Conservation (phyloP, 2,113 vertebrate genomes). For the Prietella phreatophila region DNA sequence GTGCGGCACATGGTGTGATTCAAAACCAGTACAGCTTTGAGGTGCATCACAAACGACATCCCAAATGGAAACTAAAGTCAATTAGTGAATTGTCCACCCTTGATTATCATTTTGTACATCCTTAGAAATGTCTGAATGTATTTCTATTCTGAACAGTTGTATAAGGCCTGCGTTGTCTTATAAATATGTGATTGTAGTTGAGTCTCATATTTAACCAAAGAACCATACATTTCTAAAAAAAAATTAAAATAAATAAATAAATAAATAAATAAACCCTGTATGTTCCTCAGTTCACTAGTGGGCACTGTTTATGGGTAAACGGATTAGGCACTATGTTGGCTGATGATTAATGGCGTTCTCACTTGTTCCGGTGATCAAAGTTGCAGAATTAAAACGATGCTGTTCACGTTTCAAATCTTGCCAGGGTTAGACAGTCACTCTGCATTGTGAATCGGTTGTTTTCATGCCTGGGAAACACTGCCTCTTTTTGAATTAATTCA, state of each 20-base stretch:
- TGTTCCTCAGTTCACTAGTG: constrained; percentile 6
- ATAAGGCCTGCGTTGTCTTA: background rate
- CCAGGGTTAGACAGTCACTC: constrained; percentile 21
- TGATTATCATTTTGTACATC: background rate
- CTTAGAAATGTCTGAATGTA: background rate
- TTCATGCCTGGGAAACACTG: constrained; percentile 32
- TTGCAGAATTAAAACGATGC: constrained; percentile 30
- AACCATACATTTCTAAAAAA: background rate
- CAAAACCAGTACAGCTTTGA: background rate
- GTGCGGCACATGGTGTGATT: background rate
- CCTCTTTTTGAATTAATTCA: constrained; percentile 32
- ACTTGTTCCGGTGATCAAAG: constrained; percentile 44
- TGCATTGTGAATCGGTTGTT: constrained; percentile 30
- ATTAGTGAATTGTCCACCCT: background rate
- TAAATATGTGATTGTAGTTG: background rate
- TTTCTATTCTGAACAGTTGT: background rate
- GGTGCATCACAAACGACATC: background rate
- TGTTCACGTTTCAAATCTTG: constrained; percentile 31
- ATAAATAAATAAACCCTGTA: constrained; percentile 17
- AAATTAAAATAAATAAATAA: constrained; percentile 29
- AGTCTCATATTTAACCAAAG: too few relatives aligned
- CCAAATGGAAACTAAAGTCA: background rate
- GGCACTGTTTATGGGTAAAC: constrained; percentile 15
- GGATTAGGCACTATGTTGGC: constrained; percentile 19
- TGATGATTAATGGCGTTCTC: background rate